phyloP scores from a whole-genome alignment of 2,888 invertebrate species.

The Cephalotes varians region DNA sequence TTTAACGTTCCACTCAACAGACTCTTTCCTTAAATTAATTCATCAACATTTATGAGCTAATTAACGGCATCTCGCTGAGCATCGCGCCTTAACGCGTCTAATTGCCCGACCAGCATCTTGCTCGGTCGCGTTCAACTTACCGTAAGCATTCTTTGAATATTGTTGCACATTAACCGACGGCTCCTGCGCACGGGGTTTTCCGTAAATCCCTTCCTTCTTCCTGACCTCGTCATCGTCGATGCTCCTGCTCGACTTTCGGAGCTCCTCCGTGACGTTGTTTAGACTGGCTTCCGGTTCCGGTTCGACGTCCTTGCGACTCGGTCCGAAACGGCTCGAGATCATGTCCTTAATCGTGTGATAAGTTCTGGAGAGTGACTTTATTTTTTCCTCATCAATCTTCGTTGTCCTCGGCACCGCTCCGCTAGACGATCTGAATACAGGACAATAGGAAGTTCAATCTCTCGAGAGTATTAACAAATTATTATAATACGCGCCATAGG shows the following conservation, averaged over 20 bases:
- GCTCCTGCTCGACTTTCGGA: conserved; percentile 86
- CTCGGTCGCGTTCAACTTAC: conserved; percentile 63
- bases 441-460: conserved; percentile 5
- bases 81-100: conserved; percentile 26
- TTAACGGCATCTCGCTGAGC: conserved; percentile 30
- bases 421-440: conserved; percentile 74
- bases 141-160: conserved; percentile 81
- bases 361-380: conserved; percentile 91
- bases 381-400: conserved; percentile 83
- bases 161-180: conserved; percentile 79
- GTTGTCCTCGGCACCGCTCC: conserved; percentile 78
- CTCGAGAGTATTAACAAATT: background rate
- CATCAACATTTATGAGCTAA: conserved; percentile 49
- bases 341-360: conserved; percentile 94
- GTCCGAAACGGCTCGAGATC: conserved; percentile 92
- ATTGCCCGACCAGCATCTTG: conserved; percentile 4
- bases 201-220: conserved; percentile 88
- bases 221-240: conserved; percentile 85
- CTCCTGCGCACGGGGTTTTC: conserved; percentile 86
- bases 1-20: conserved; percentile 32
- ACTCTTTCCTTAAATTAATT: conserved; percentile 18
- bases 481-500: background rate
- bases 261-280: conserved; percentile 89
- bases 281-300: conserved; percentile 86
- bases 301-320: conserved; percentile 87